Percentiles rank a stretch among this genome's conserved stretches.
These are phyloP conservation scores for Dryobota labecula DNA, from an alignment of 2,888 invertebrate genomes.

Conservation along the genomic window DNA sequence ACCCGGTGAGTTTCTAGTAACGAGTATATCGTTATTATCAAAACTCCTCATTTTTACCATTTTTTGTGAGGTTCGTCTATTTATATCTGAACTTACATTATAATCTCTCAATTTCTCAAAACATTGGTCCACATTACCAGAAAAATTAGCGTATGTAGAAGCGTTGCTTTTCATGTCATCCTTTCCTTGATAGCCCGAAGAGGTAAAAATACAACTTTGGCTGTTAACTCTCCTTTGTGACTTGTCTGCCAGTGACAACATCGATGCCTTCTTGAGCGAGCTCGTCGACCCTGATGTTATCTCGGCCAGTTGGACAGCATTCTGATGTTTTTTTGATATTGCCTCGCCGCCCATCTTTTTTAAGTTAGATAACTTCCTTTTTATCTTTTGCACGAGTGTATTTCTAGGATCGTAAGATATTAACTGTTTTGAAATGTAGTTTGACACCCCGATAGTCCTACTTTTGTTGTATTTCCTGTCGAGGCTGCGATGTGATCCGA, in stretches of 20 bases:
- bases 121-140: constrained; percentile 88
- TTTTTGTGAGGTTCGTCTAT: constrained; percentile 76
- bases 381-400: constrained; percentile 88
- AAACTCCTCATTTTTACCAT: constrained; percentile 85
- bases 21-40: constrained; percentile 83
- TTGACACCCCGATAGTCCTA: constrained; percentile 87
- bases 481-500: constrained; percentile 86
- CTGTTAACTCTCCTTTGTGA: constrained; percentile 85
- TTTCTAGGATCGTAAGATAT: constrained; percentile 88
- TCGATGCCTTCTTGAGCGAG: constrained; percentile 87
- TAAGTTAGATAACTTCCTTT: constrained; percentile 88
- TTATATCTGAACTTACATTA: constrained; percentile 76
- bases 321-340: constrained; percentile 87
- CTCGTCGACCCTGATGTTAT: constrained; percentile 86
- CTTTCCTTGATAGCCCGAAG: constrained; percentile 83
- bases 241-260: constrained; percentile 87
- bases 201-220: constrained; percentile 85
- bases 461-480: constrained; percentile 87
- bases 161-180: constrained; percentile 82
- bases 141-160: constrained; percentile 87
- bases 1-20: constrained; percentile 79
- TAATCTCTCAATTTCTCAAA: constrained; percentile 86
- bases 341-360: constrained; percentile 88
- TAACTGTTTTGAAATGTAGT: constrained; percentile 88
- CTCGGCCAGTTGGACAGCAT: constrained; percentile 87